Evolutionary conservation across 1,140 invertebrate species (phyloP).

Genomic region (Kradibia gibbosae): DNA sequence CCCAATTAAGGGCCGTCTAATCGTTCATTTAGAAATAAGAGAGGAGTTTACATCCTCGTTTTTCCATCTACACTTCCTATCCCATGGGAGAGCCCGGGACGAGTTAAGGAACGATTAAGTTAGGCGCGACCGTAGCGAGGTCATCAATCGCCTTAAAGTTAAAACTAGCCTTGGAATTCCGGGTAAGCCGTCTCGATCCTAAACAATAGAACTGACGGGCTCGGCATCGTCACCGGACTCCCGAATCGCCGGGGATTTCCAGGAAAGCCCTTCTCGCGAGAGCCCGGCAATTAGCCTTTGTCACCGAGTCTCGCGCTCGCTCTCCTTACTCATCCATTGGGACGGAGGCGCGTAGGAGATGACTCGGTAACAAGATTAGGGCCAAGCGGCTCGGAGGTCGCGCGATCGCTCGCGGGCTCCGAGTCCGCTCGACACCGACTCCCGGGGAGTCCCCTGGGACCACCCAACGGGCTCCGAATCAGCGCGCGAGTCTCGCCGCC

Average conservation of each 20-base stretch:
- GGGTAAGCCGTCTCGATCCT: not conserved
- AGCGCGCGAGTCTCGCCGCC: conserved; percentile 49
- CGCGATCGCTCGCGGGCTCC: conserved; percentile 53
- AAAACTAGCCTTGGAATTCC: not conserved
- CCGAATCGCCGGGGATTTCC: not conserved
- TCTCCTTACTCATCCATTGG: not conserved
- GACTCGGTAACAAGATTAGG: conserved; percentile 37
- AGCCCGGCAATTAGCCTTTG: conserved; percentile 1
- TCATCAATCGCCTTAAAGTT: not conserved
- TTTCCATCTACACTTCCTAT: too few species aligned
- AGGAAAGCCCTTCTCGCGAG: not conserved
- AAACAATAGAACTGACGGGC: not conserved
- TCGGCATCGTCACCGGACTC: not conserved
- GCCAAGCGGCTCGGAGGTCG: conserved; percentile 7
- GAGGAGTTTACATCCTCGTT: too few species aligned
- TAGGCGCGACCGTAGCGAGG: not conserved
- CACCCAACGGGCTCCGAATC: conserved; percentile 59
- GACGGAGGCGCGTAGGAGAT: not conserved
- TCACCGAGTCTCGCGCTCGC: too few species aligned
- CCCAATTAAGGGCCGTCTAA: too few species aligned
- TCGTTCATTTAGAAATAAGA: too few species aligned
- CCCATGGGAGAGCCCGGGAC: too few species aligned
- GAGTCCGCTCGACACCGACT: conserved; percentile 60
- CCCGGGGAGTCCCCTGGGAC: conserved; percentile 52
- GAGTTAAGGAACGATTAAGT: too few species aligned